Percentiles rank a stretch among this genome's conserved stretches.
phyloP scores from a whole-genome alignment of 2,113 vertebrate species.

The Actenoides lindsayi region DNA sequence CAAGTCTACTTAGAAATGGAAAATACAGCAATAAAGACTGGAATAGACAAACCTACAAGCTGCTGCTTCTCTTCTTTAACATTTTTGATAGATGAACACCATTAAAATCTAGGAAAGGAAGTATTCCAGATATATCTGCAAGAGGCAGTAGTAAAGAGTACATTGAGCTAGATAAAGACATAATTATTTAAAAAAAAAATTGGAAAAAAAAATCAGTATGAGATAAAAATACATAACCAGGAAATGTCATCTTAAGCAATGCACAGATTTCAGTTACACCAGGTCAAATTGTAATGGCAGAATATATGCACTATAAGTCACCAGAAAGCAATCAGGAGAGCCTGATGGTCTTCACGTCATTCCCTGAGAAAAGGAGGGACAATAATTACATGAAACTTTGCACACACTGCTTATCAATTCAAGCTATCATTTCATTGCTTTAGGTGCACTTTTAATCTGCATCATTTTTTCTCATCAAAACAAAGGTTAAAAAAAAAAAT shows the following conservation, averaged over 20 bases:
- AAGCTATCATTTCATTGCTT: neutral
- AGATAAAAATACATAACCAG: neutral
- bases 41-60: neutral
- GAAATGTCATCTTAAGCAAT: neutral
- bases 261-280: neutral
- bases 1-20: neutral
- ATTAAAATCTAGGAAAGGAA: neutral
- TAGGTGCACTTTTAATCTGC: slow-evolving; percentile 9
- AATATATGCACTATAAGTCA: neutral
- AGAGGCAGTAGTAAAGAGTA: neutral
- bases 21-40: neutral
- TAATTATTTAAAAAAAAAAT: neutral
- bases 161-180: neutral
- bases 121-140: neutral
- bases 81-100: neutral
- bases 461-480: slow-evolving; percentile 6
- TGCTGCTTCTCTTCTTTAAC: neutral
- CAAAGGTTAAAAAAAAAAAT: neutral
- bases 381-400: neutral
- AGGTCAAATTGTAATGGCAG: neutral
- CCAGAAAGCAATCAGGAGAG: neutral
- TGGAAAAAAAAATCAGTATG: neutral
- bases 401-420: neutral
- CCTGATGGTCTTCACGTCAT: neutral
- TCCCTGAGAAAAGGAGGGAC: neutral